A percentile compares a stretch with the other conserved stretches of the same genome.
Conservation (phyloP, 2,797 vertebrate species). For the Arnoldichthys spilopterus region DNA sequence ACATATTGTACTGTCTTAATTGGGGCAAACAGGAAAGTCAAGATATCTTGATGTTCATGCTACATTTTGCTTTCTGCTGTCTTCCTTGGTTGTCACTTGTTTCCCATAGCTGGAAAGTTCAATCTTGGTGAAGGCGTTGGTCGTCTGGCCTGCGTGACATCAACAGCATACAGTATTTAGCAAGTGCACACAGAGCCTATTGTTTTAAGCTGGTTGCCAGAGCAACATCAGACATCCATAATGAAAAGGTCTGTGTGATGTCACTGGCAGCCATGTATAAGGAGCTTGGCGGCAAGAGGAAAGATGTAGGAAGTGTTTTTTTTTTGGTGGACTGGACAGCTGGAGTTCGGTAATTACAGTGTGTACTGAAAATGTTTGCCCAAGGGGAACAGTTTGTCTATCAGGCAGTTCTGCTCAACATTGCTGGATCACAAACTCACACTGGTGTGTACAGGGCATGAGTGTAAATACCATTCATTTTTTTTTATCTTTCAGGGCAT, state of each 20-base stretch:
- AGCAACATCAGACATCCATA: constrained; percentile 66
- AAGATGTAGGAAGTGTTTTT: constrained; percentile 46
- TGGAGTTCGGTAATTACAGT: constrained; percentile 34
- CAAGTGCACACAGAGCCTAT: constrained; percentile 70
- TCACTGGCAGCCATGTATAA: constrained; percentile 48
- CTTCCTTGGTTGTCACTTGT: neutral
- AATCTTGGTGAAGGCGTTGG: constrained; percentile 37
- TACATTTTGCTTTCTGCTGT: neutral
- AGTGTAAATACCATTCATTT: neutral
- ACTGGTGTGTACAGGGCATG: neutral
- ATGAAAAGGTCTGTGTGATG: constrained; percentile 61
- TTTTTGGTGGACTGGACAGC: constrained; percentile 33
- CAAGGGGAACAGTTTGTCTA: constrained; percentile 10
- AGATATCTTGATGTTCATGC: neutral
- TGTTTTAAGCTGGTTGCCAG: constrained; percentile 67
- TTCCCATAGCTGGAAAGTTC: constrained; percentile 21
- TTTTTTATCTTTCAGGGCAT: neutral
- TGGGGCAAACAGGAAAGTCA: neutral
- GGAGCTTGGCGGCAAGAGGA: constrained; percentile 38
- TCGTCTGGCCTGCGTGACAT: constrained; percentile 63
- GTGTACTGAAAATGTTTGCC: constrained; percentile 9
- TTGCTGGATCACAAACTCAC: neutral
- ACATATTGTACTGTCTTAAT: neutral
- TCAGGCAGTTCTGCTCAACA: neutral
- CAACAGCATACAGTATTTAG: constrained; percentile 55